A percentile compares a stretch with the other conserved stretches of the same genome.
Conservation (phyloP, 2,888 invertebrate genomes). For the Ceratothoa steindachneri region DNA sequence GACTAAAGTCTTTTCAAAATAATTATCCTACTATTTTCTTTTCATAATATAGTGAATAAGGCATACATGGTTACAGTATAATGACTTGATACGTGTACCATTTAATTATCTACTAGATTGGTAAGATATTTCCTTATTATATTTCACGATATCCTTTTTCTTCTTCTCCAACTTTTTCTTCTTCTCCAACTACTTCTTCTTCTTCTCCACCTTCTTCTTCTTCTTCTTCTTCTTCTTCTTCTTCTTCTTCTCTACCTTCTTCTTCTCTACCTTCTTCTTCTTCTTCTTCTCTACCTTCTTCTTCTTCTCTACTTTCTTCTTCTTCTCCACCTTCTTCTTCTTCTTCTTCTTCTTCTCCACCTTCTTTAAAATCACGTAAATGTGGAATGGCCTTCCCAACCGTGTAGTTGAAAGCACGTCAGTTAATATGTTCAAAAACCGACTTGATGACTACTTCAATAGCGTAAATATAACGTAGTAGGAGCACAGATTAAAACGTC, state of each 20-base stretch:
- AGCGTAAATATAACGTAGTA: too few species aligned
- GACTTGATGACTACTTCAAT: too few species aligned
- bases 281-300: neutral
- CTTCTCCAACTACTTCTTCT: neutral
- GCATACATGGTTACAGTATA: too few species aligned
- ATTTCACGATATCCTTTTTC: neutral
- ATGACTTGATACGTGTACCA: too few species aligned
- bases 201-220: neutral
- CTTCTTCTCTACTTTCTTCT: constrained; percentile 1
- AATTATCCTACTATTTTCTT: too few species aligned
- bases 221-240: neutral
- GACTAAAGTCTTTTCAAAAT: too few species aligned
- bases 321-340: neutral
- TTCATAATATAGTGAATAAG: too few species aligned
- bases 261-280: neutral
- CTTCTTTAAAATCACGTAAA: too few species aligned
- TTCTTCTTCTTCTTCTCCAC: constrained; percentile 5
- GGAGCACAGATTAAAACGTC: too few species aligned
- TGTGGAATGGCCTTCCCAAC: too few species aligned
- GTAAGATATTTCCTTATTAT: neutral
- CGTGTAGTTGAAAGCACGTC: too few species aligned
- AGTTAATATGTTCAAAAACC: too few species aligned
- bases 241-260: neutral
- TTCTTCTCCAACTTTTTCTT: neutral
- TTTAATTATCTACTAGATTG: neutral